Evolutionary conservation across 2,888 invertebrate genomes (phyloP), one percentile per base, ranked within the genome.

Genomic region (Cacoxenus indagator): DNA sequence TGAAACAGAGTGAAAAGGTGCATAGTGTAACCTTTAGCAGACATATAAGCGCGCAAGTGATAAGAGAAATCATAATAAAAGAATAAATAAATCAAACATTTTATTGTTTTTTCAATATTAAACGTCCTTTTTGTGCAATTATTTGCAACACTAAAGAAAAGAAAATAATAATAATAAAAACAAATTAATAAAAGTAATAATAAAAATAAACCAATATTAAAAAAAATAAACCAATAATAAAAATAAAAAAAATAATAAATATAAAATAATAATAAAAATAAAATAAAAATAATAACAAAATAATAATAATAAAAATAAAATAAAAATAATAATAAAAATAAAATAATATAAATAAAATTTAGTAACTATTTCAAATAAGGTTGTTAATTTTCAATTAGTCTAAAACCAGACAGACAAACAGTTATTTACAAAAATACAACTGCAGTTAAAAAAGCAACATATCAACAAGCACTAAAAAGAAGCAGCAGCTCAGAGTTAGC

Each of bases 41-140:
- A 48, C 1, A 43, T 43, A 43, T 14, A 43, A 43, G 43, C 43
- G 17, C 11, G 61, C 61, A 61, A 61, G 61, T 5, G 9, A 54
- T 17, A 22, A 54, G 54, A 17, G 22, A 54, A 17, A 54, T 17
- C 9, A 54, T n/a, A 81, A 82, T 81, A 82, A 83, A 81, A 81
- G 82, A 72, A 4, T 29, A 45, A 64, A 69, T 64, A 22, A 43
- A 43, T 73, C 75, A 76, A 76, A 43, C 3, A 43, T 43, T 43
- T 43, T 43, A n/a, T 43, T 43, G 45, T 43, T 43, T 43, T n/a
- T n/a, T n/a, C n/a, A n/a, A n/a, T n/a, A n/a, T n/a, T n/a, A n/a
- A n/a, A n/a, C n/a, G n/a, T n/a, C n/a, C n/a, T n/a, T n/a, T n/a
- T n/a, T n/a, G n/a, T n/a, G n/a, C n/a, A n/a, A 43, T 43, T 43